Base-by-base conservation (phyloP, 2,888 invertebrate genomes). In the Athrips mouffetella region DNA sequence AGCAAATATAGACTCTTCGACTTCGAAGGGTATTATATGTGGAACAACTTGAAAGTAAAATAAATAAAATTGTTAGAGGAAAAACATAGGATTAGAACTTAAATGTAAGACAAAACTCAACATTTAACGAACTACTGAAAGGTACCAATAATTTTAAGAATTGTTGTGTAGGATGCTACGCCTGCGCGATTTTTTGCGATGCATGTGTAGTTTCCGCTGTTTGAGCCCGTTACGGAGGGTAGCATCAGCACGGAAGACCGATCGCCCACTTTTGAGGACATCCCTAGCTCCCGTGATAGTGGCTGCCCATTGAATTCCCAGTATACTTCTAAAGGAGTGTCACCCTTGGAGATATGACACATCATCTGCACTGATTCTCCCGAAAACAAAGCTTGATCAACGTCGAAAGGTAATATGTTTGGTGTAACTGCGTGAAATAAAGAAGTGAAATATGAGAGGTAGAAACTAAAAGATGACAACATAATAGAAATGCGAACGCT, bases 11-110 rank as follows among this genome's bases (percentile, higher is more conserved):
- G 92, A 90, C 62, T 91, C 92, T 64, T 92, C 92, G 54, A 93
- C 92, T 69, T 89, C 89, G 70, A 93, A 93, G 53, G 92, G 91
- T 60, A 90, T 89, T 65, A 93, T 92, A 75, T 92, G 91, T 55
- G 93, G 93, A 62, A 80, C 77, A 69, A 86, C 87, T 87, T 79
- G 58, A 79, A 77, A 65, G 50, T 51, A 59, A 65, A 70, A 20
- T 15, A 31, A 13, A 41, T 7, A 18, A 11, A 41, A 41, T 15
- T 50, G 57, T 51, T 29, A 50, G 42, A 59, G 47, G 46, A 47
- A 37, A 40, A 18, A 47, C 45, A 53, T 53, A 16, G 23, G 58
- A 25, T 11, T 15, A 49, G 56, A 56, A 37, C 48, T 20, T 18
- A 37, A 37, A 37, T n/a, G n/a, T n/a, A n/a, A 15, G 11, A 29